Evolutionary conservation across 2,888 invertebrate genomes (phyloP).

Genomic region (Druceiella hillmani): DNA sequence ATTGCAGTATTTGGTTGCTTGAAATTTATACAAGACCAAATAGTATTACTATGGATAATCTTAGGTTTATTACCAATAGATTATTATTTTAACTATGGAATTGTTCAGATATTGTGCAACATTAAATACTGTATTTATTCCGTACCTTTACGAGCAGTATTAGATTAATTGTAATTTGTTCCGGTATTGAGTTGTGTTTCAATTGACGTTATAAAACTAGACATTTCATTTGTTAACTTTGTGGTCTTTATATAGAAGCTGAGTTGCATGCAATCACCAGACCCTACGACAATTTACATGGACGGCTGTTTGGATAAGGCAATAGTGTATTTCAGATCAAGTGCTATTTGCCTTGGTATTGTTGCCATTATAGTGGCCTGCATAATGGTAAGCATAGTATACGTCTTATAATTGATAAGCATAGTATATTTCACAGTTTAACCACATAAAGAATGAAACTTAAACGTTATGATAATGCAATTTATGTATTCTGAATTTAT

Average conservation of each 20-base stretch:
- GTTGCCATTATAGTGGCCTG: conserved; percentile 79
- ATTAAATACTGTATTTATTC: no score
- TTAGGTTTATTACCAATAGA: no score
- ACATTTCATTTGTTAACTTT: conserved; percentile 3
- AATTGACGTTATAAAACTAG: no score
- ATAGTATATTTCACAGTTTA: conserved; percentile 4
- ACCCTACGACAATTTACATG: conserved; percentile 59
- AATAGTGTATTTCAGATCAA: conserved; percentile 64
- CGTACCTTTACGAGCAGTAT: no score
- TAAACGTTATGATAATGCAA: conserved; percentile 5
- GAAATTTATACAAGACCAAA: no score
- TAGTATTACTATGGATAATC: no score
- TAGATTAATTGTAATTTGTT: no score
- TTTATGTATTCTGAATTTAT: conserved; percentile 1
- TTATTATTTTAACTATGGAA: no score
- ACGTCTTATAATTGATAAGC: neutral
- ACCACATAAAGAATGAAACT: conserved; percentile 9
- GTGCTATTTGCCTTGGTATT: conserved; percentile 75
- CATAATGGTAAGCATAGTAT: conserved; percentile 61
- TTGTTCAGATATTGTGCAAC: no score
- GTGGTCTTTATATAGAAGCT: conserved; percentile 38
- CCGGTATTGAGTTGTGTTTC: no score
- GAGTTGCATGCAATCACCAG: conserved; percentile 53
- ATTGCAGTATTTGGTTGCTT: no score
- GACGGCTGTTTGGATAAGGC: conserved; percentile 73